Conservation (phyloP, 2,797 vertebrate species). For the Enteromius radiatus region DNA sequence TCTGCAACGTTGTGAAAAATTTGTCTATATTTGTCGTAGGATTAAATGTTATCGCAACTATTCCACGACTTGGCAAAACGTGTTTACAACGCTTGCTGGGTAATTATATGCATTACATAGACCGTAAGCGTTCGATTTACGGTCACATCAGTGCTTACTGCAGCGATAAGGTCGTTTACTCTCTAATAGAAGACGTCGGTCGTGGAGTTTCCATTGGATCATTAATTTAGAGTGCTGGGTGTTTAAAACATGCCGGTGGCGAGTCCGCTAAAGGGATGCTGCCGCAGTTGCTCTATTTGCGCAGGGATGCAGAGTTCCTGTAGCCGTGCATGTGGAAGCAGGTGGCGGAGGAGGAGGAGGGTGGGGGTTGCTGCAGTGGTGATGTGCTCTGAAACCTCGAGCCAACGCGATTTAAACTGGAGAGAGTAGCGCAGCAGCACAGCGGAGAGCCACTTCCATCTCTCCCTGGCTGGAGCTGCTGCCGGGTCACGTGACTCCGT, state of each 20-base stretch:
- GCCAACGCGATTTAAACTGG: constrained; percentile 72
- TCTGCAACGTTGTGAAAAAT: not conserved
- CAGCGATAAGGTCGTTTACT: constrained; percentile 13
- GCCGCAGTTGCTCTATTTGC: constrained; percentile 52
- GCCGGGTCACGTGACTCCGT: constrained; percentile 23
- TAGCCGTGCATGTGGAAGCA: constrained; percentile 83
- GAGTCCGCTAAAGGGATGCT: constrained; percentile 19
- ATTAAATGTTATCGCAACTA: not conserved
- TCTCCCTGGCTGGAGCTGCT: not conserved
- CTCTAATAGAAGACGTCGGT: constrained; percentile 3
- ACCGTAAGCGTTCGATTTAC: not conserved
- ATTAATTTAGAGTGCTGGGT: not conserved
- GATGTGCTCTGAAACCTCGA: constrained; percentile 82
- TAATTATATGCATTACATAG: not conserved
- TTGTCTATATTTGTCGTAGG: not conserved
- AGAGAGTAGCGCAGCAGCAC: constrained; percentile 51
- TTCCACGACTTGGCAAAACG: not conserved
- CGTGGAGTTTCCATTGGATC: not conserved
- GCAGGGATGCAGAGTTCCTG: constrained; percentile 64
- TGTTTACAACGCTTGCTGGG: not conserved
- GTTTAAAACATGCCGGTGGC: constrained; percentile 16
- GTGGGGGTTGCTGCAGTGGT: constrained; percentile 84
- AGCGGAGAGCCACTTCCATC: constrained; percentile 11
- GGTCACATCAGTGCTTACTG: not conserved
- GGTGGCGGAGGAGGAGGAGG: constrained; percentile 73